These are phyloP conservation scores for Heliconius charithonia DNA, from an alignment of 2,888 invertebrate genomes.

Conservation along the genomic window DNA sequence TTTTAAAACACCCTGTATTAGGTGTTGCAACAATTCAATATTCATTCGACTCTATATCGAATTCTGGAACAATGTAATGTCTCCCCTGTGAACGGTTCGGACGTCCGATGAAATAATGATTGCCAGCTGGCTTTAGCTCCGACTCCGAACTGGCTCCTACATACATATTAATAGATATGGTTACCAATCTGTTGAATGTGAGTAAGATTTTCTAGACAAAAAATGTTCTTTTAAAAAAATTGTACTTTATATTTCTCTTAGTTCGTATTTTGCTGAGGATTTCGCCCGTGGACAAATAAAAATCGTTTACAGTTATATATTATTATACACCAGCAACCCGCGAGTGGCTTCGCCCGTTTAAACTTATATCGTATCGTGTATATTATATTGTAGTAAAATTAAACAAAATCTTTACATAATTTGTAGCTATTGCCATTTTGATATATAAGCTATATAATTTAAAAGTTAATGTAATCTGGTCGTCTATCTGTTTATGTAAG, in stretches of 20 bases:
- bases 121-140: conserved; percentile 48
- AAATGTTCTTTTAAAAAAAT: neutral
- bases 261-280: no score
- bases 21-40: conserved; percentile 38
- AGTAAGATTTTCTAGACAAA: conserved; percentile 26
- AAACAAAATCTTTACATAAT: no score
- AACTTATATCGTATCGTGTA: no score
- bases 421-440: no score
- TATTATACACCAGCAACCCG: no score
- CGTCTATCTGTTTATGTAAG: no score
- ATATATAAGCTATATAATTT: no score
- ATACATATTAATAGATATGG: conserved; percentile 64
- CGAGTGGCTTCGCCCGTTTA: no score
- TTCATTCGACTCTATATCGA: conserved; percentile 39
- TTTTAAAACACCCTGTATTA: conserved; percentile 12
- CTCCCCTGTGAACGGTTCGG: conserved; percentile 64
- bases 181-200: conserved; percentile 71
- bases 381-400: no score
- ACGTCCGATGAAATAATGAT: conserved; percentile 73
- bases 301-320: no score
- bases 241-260: neutral
- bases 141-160: conserved; percentile 49
- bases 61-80: conserved; percentile 57
- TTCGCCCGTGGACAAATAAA: no score
- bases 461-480: no score